Conservation (phyloP, 2,113 vertebrate species). For the Ardeotis arabs region DNA sequence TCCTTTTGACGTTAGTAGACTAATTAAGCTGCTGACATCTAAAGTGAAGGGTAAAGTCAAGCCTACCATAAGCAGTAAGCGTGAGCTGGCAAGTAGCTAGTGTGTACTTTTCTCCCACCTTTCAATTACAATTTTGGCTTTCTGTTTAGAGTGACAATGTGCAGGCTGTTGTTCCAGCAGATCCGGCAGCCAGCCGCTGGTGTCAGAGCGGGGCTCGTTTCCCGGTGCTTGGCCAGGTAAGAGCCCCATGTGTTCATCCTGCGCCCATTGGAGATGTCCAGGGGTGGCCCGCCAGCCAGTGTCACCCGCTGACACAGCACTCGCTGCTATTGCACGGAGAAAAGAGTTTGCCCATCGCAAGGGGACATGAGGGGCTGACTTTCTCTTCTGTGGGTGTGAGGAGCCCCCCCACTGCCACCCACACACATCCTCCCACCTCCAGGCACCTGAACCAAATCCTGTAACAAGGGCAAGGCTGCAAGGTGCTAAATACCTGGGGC, state of each 20-base stretch:
- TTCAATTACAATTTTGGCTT: not conserved
- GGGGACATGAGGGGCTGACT: not conserved
- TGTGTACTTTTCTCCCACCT: not conserved
- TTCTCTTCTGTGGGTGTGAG: not conserved
- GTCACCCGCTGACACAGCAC: not conserved
- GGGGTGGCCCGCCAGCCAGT: not conserved
- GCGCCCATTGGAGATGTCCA: fast-evolving
- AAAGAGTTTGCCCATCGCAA: not conserved
- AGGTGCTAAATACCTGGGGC: not conserved
- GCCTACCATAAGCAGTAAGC: not conserved
- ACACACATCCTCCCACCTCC: not conserved
- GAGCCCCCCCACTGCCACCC: not conserved
- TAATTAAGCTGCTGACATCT: not conserved
- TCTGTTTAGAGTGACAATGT: not conserved
- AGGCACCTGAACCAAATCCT: not conserved
- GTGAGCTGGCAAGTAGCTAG: not conserved
- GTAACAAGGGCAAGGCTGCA: not conserved
- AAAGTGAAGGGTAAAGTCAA: not conserved
- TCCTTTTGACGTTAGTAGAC: slow-evolving; percentile 18
- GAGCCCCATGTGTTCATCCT: fast-evolving
- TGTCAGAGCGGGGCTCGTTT: not conserved
- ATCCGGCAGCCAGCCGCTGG: fast-evolving
- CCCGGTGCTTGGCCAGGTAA: not conserved
- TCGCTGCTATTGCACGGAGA: fast-evolving
- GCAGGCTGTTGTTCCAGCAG: not conserved